These are phyloP conservation scores for Thaumatotibia leucotreta DNA, from an alignment of 1,140 invertebrate species.

Conservation along the genomic window DNA sequence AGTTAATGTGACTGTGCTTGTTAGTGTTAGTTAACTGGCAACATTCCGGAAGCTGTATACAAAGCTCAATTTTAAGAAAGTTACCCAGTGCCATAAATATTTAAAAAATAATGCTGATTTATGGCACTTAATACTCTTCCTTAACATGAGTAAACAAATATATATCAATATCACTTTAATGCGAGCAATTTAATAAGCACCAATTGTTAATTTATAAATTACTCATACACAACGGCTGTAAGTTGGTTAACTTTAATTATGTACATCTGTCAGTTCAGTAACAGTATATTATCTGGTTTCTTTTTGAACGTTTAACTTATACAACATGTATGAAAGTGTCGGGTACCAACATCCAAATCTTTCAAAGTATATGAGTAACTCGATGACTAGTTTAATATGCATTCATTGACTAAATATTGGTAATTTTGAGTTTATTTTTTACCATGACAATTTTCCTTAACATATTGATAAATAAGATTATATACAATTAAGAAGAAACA, in stretches of 20 bases:
- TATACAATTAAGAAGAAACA: constrained; percentile 74
- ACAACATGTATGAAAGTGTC: not conserved
- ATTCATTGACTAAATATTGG: constrained; percentile 21
- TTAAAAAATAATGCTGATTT: constrained; percentile 50
- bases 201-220: constrained; percentile 12
- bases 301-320: not conserved
- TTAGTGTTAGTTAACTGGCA: constrained; percentile 64
- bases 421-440: constrained; percentile 34
- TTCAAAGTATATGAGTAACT: constrained; percentile 24
- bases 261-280: constrained; percentile 36
- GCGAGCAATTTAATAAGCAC: constrained; percentile 14
- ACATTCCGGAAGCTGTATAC: constrained; percentile 75
- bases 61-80: constrained; percentile 55
- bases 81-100: constrained; percentile 37
- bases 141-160: constrained; percentile 40
- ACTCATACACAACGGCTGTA: constrained; percentile 18
- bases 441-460: constrained; percentile 60
- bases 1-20: constrained; percentile 17
- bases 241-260: constrained; percentile 40
- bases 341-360: not conserved
- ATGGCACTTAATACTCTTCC: constrained; percentile 58
- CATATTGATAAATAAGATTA: constrained; percentile 72
- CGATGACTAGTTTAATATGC: constrained; percentile 47
- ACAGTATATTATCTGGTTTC: not conserved
- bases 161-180: constrained; percentile 9